These are phyloP conservation scores for Dasyprocta punctata DNA, from an alignment of 2,113 vertebrate genomes.

Conservation along the genomic window DNA sequence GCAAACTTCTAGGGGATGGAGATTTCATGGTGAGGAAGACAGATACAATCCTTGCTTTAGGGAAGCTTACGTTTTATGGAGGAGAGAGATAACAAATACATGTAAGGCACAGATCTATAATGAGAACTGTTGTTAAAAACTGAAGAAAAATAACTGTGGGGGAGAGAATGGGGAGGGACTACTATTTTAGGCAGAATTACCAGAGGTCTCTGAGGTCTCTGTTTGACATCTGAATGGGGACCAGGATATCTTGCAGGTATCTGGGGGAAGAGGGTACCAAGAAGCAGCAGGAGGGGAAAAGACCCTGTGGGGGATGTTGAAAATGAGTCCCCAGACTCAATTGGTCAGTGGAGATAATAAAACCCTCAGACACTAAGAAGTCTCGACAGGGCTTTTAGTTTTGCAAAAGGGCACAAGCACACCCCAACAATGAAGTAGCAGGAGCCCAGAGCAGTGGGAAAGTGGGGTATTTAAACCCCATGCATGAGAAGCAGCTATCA, in stretches of 20 bases:
- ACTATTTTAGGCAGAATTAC: background rate
- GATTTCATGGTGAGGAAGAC: background rate
- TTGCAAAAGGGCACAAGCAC: background rate
- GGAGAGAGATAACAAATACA: background rate
- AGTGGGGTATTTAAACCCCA: background rate
- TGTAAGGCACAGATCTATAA: background rate
- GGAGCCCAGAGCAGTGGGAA: background rate
- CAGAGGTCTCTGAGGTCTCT: background rate
- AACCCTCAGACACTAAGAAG: background rate
- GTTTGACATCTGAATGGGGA: background rate
- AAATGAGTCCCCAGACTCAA: background rate
- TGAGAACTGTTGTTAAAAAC: background rate
- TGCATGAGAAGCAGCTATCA: background rate
- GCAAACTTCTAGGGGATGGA: background rate
- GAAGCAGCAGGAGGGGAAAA: slow-evolving; percentile 7
- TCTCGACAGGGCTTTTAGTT: background rate
- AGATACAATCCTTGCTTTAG: background rate
- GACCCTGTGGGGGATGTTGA: background rate
- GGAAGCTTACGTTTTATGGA: background rate
- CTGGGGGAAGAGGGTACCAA: background rate
- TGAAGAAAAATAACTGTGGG: background rate
- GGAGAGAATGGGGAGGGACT: background rate
- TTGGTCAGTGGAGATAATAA: background rate
- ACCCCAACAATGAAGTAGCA: background rate
- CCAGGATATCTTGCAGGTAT: background rate